A percentile compares a stretch with the other conserved stretches of the same genome.
phyloP scores from a whole-genome alignment of 1,140 invertebrate species.

The Drosophila bocqueti region DNA sequence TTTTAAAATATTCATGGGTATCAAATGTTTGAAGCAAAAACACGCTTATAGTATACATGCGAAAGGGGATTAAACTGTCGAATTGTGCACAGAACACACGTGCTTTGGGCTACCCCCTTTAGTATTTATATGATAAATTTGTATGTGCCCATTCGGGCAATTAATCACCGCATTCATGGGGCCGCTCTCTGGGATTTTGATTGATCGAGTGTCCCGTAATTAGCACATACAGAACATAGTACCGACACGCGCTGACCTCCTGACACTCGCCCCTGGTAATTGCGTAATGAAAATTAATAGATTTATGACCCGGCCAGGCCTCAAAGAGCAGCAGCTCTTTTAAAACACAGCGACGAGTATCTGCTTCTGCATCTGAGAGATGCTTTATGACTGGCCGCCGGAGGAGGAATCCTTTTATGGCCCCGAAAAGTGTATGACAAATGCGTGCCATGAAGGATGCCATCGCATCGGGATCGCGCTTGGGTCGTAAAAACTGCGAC shows the following conservation, averaged over 20 bases:
- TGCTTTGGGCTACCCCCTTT: slow-evolving; percentile 18
- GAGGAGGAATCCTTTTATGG: slow-evolving; percentile 59
- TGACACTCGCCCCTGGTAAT: slow-evolving; percentile 56
- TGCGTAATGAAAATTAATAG: slow-evolving; percentile 67
- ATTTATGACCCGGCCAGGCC: slow-evolving; percentile 53
- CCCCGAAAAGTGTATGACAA: slow-evolving; percentile 82
- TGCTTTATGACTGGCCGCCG: slow-evolving; percentile 28
- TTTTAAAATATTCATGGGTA: slow-evolving; percentile 75
- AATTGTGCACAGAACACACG: slow-evolving; percentile 13
- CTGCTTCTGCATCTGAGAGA: slow-evolving; percentile 14
- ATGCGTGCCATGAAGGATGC: slow-evolving; percentile 55
- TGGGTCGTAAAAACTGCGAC: slow-evolving; percentile 64
- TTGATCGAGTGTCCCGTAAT: slow-evolving; percentile 69
- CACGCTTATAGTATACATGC: slow-evolving; percentile 9
- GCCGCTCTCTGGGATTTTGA: slow-evolving; percentile 60
- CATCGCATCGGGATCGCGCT: slow-evolving; percentile 32
- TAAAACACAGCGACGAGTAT: slow-evolving; percentile 14
- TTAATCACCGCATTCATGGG: slow-evolving; percentile 74
- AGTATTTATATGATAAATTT: slow-evolving; percentile 51
- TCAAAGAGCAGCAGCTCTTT: slow-evolving; percentile 30
- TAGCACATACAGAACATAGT: slow-evolving; percentile 31
- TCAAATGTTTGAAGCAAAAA: slow-evolving; percentile 43
- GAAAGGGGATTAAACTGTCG: slow-evolving; percentile 41
- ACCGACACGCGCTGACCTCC: slow-evolving; percentile 52
- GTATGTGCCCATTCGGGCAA: slow-evolving; percentile 34